Evolutionary conservation across 1,140 invertebrate genomes (phyloP), one percentile per base, ranked within the genome.

Genomic region (Amyelois transitella): DNA sequence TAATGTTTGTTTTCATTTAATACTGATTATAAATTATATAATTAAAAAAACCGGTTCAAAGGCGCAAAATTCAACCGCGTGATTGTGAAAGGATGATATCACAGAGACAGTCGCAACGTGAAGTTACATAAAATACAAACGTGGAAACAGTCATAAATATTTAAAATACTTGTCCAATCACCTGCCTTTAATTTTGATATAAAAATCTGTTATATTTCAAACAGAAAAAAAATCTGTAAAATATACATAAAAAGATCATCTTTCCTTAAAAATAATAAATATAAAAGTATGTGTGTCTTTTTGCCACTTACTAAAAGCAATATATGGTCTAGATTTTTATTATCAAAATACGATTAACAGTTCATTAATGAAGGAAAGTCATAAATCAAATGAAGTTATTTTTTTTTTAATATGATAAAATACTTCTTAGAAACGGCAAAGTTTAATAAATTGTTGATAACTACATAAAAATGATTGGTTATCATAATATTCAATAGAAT

Each of bases 101-200:
- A 76, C 75, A 78, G 75, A 78, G 67, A 70, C 62, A 76, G 75
- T 75, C 65, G 57, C 55, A 56, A 51, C 48, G 48, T 60, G 47
- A 54, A 51, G 6, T 28, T 54, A 48, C 20, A 48, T 48, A 54
- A 18, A 53, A 6, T 48, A 54, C 24, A 47, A 54, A 47, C 24
- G 52, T 54, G 52, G 44, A 20, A 28, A 54, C 52, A 54, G 43
- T 47, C 43, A 43, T 24, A 44, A 43, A 43, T 21, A 48, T 48
- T 20, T 21, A 21, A 48, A 48, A 48, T 17, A 48, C 19, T 19
- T 21, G 45, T 48, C 32, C 32, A 6, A 38, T 38, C 32, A 38
- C 32, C 32, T n/a, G 32, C 32, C 32, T 38, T 38, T 3, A 38
- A 38, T 8, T 38, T 32, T 2, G n/a, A n/a, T 8, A 14, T 8